Conservation (phyloP, 2,113 vertebrate species). For the Chionodraco myersi region DNA sequence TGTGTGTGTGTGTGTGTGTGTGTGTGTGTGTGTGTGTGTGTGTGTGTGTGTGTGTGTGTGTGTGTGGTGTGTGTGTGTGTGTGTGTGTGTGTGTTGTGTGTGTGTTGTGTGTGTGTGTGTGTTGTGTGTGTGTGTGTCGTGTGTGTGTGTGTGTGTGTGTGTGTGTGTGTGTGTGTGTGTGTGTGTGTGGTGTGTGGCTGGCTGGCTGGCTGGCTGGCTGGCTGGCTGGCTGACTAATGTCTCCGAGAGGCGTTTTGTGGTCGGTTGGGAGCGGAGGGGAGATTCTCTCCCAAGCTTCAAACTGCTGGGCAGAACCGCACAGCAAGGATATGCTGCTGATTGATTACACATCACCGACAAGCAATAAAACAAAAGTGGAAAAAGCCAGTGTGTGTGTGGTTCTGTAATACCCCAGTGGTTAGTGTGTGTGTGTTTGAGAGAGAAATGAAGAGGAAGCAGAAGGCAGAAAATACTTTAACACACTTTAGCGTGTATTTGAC, state of each 20-base stretch:
- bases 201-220: no score
- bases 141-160: slow-evolving; percentile 19
- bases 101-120: no score
- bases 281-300: slow-evolving; percentile 72
- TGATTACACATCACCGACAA: slow-evolving; percentile 75
- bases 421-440: slow-evolving; percentile 28
- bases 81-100: not conserved
- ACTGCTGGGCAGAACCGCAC: slow-evolving; percentile 72
- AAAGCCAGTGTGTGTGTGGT: slow-evolving; percentile 55
- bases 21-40: slow-evolving; percentile 30
- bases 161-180: slow-evolving; percentile 27
- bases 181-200: slow-evolving; percentile 22
- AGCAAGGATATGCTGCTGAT: slow-evolving; percentile 70
- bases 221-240: slow-evolving; percentile 70
- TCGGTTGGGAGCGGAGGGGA: slow-evolving; percentile 64
- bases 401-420: slow-evolving; percentile 38
- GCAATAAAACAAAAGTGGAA: slow-evolving; percentile 73
- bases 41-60: slow-evolving; percentile 7
- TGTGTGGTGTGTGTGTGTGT: slow-evolving; percentile 15
- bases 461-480: slow-evolving; percentile 60
- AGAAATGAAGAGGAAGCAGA: slow-evolving; percentile 57
- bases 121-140: no score
- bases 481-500: slow-evolving; percentile 26
- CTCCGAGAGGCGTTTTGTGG: slow-evolving; percentile 76
- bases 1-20: not conserved